Evolutionary conservation across 2,797 vertebrate species (phyloP), one percentile per base, ranked within the genome.

Genomic region (Chlorospingus semifuscus): DNA sequence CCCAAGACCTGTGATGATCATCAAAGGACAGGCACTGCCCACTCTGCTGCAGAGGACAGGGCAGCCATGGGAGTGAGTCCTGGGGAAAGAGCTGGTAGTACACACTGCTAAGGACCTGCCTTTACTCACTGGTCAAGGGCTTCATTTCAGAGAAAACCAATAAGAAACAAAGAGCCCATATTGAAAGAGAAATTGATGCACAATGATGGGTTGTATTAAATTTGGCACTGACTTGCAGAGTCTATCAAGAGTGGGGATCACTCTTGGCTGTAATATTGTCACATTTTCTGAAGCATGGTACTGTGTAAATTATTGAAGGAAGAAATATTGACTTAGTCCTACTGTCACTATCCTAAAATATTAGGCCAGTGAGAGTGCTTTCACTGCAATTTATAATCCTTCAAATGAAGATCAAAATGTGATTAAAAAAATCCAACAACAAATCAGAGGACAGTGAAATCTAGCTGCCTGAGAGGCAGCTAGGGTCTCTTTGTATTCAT

Each of bases 61-160:
- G 65, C 22, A 47, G 30, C 24, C 6, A 2, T 1, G 2, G 11
- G 1, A 0, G 4, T 2, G 2, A 7, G 8, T 49, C n/a, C 34
- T 60, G 21, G 13, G 11, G 20, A 42, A 60, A 60, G 21, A 34
- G 6, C 11, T 63, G 30, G 11, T 74, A 12, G 10, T n/a, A 22
- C 6, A 24, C 5, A 24, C 14, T 32, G 52, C 26, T 83, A 21
- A 77, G 12, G 12, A 44, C 50, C 26, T 83, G 41, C 18, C 8
- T 47, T 49, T 68, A 20, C 34, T 83, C 82, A 22, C 26, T 56
- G 56, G 15, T 32, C n/a, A 53, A 71, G 17, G 6, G 4, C 14
- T 92, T 87, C 18, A 15, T 41, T 85, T 57, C 8, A 4, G 26
- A 65, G 39, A 71, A 83, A 32, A 13, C 23, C 24, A 46, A 5